These are phyloP conservation scores for Anguilla megastoma DNA, from an alignment of 2,797 vertebrate species.

Conservation along the genomic window DNA sequence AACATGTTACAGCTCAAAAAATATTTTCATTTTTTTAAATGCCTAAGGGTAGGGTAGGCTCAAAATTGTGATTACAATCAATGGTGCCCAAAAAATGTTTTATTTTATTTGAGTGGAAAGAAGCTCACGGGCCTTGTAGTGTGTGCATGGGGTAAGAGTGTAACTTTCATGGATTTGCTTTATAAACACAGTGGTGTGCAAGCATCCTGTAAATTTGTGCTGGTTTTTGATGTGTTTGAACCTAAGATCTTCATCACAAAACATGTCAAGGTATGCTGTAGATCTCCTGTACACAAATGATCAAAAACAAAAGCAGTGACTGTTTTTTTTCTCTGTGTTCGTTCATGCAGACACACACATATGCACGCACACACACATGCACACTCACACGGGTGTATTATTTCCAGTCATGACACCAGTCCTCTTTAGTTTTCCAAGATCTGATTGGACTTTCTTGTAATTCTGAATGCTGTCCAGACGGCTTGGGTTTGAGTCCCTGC, in stretches of 20 bases:
- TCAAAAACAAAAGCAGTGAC: background rate
- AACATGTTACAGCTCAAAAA: background rate
- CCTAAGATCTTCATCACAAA: background rate
- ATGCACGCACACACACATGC: background rate
- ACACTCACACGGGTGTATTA: background rate
- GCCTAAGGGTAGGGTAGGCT: background rate
- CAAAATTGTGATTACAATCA: background rate
- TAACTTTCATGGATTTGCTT: background rate
- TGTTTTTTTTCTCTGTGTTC: background rate
- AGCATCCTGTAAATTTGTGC: conserved; percentile 3
- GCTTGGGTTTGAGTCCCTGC: background rate
- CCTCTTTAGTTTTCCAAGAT: background rate
- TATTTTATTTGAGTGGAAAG: background rate
- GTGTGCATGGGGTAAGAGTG: background rate
- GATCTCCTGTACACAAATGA: background rate
- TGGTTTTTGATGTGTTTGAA: background rate
- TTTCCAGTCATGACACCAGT: background rate
- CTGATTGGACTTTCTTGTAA: background rate
- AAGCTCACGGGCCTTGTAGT: background rate
- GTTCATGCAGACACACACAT: background rate
- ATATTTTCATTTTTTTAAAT: background rate
- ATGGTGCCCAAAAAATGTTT: background rate
- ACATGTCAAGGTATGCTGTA: background rate
- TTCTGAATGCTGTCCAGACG: background rate
- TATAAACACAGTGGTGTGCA: background rate